Base-by-base conservation (phyloP, 2,113 vertebrate species). In the Orycteropus afer region DNA sequence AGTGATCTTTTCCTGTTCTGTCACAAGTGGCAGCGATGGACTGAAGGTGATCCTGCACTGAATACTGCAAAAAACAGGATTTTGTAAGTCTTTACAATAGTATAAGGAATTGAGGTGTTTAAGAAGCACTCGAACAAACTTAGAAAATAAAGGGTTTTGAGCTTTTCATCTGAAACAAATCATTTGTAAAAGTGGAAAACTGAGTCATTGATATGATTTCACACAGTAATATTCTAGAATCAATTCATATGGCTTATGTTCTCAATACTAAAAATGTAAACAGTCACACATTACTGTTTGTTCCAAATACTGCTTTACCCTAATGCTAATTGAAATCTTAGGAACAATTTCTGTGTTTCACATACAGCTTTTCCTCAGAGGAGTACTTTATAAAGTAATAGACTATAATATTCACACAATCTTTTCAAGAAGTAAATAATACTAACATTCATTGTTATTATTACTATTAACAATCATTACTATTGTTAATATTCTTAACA, bases 11-110 rank as follows among this genome's bases (percentile, higher is more conserved):
- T 27, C 55, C 53, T 89, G 49, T 93, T 78, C 74, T 81, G 27
- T 94, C 91, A 90, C 55, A 91, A 71, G 42, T 14, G 15, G 53
- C 32, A 96, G 45, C 69, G 89, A 96, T 18, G 25, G 57, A 76
- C 32, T 80, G 65, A 91, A 94, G 51, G 17, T 40, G 6, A 17
- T 45, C 29, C 53, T 69, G 14, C 13, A 47, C 4, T 57, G 18
- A 83, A 51, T 47, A 71, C 32, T 37, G 32, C 9, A 51, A 32
- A 83, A 86, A 74, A 80, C 7, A 79, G n/a, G 27, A 37, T 71
- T 82, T 42, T 34, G 12, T 67, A 49, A 45, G 0, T 61, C 15
- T 89, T 84, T 81, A 78, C 8, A 67, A 63, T 32, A 34, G 12
- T 11, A n/a, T 0, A 84, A 65, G 73, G 20, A 91, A 63, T 32